Evolutionary conservation across 2,888 invertebrate genomes (phyloP).

Genomic region (Brenthis daphne): DNA sequence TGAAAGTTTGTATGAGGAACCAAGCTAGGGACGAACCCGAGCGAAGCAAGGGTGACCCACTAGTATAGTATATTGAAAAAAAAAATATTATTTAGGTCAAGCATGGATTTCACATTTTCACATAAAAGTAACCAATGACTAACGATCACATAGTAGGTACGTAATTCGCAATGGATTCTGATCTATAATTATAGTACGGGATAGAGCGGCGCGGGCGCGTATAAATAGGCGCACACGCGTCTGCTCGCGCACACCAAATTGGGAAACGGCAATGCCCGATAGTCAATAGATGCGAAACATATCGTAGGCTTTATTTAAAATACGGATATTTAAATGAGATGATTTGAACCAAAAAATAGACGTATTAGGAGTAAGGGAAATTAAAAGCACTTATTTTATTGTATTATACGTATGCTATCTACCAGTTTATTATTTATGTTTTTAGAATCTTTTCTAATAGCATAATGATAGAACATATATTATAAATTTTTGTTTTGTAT

Average conservation of each 20-base stretch:
- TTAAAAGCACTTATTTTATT: no score
- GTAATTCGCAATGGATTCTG: slow-evolving; percentile 69
- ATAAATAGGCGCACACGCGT: slow-evolving; percentile 75
- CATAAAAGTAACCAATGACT: slow-evolving; percentile 26
- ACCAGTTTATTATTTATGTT: no score
- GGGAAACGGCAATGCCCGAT: slow-evolving; percentile 60
- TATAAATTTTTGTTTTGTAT: no score
- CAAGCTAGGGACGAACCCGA: no score
- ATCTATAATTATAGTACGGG: slow-evolving; percentile 69
- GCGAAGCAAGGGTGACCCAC: no score
- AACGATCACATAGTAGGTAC: slow-evolving; percentile 40
- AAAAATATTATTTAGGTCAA: no score
- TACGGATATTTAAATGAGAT: not conserved
- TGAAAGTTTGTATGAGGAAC: no score
- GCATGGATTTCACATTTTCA: slow-evolving; percentile 11
- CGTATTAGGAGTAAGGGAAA: no score
- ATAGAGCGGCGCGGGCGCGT: slow-evolving; percentile 62
- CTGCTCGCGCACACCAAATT: slow-evolving; percentile 68
- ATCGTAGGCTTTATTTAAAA: not conserved
- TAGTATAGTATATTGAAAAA: no score
- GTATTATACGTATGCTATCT: no score
- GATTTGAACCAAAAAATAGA: not conserved
- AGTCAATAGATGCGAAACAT: slow-evolving; percentile 28
- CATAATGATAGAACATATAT: no score
- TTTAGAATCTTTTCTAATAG: no score